phyloP scores from a whole-genome alignment of 2,113 vertebrate species.

The Chamaetylas fuelleborni region DNA sequence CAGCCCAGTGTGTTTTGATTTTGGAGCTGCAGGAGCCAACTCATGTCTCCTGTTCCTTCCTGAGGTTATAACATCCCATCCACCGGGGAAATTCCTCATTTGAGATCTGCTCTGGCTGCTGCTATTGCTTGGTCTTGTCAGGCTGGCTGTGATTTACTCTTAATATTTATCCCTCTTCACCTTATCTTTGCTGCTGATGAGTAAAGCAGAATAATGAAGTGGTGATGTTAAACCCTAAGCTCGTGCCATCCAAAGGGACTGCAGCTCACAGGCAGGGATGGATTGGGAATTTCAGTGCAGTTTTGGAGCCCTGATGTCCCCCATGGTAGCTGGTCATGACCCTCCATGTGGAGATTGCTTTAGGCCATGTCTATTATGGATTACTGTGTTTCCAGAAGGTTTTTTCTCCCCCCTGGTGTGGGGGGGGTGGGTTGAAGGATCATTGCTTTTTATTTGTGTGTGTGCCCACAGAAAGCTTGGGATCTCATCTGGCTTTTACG shows the following conservation, averaged over 20 bases:
- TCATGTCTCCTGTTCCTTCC: neutral
- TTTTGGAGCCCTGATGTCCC: neutral
- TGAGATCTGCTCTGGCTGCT: neutral
- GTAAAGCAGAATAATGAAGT: neutral
- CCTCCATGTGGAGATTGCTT: neutral
- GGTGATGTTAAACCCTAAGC: neutral
- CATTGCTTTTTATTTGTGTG: conserved; percentile 28
- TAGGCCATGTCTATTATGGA: neutral
- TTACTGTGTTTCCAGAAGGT: neutral
- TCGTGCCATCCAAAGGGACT: accelerated
- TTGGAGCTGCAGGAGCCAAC: neutral
- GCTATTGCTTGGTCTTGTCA: neutral
- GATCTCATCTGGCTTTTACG: conserved; percentile 33
- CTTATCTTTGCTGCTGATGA: neutral
- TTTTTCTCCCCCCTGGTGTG: neutral
- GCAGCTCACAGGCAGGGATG: neutral
- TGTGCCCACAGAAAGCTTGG: neutral
- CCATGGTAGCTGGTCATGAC: accelerated
- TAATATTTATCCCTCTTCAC: conserved; percentile 1
- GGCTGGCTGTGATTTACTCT: conserved; percentile 7
- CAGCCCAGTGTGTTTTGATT: neutral
- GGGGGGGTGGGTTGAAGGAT: neutral
- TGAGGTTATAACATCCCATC: neutral
- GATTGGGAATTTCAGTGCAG: neutral
- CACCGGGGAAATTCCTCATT: neutral